These are phyloP conservation scores for Macaria notata DNA, from an alignment of 2,888 invertebrate species.

Conservation along the genomic window DNA sequence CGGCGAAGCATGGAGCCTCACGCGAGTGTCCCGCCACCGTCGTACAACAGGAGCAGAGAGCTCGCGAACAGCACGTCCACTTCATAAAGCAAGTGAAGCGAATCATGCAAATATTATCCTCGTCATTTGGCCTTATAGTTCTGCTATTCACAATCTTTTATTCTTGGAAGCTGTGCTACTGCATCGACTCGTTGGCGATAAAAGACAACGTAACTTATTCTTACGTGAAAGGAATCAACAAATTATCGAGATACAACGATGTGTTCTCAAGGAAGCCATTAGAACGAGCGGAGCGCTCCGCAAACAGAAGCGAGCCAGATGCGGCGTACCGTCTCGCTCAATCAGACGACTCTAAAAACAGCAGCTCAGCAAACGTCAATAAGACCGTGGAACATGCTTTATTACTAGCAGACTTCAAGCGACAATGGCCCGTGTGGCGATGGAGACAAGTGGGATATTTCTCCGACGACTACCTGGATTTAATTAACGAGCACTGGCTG, in stretches of 20 bases:
- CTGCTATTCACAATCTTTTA: constrained; percentile 39
- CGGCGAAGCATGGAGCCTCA: constrained; percentile 48
- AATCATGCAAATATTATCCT: constrained; percentile 52
- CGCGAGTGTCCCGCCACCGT: constrained; percentile 45
- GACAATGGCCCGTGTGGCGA: constrained; percentile 64
- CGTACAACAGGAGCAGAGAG: constrained; percentile 52
- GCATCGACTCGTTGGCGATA: constrained; percentile 20
- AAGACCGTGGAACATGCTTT: constrained; percentile 45
- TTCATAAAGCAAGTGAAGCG: constrained; percentile 26
- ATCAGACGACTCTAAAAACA: constrained; percentile 40
- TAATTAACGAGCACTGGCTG: constrained; percentile 88
- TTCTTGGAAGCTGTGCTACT: constrained; percentile 41
- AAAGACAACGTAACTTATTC: constrained; percentile 25
- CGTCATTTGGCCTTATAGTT: constrained; percentile 42
- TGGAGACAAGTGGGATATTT: constrained; percentile 82
- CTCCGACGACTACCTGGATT: constrained; percentile 78
- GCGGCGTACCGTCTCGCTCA: constrained; percentile 37
- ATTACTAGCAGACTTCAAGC: constrained; percentile 60
- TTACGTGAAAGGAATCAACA: constrained; percentile 29
- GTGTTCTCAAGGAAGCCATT: constrained; percentile 34
- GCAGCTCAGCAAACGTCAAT: constrained; percentile 42
- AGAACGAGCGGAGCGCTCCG: constrained; percentile 36
- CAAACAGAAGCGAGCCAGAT: constrained; percentile 37
- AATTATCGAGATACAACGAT: constrained; percentile 33
- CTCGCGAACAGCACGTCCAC: constrained; percentile 58